Conservation (phyloP, 1,140 invertebrate genomes). For the Heliothis subflexa region DNA sequence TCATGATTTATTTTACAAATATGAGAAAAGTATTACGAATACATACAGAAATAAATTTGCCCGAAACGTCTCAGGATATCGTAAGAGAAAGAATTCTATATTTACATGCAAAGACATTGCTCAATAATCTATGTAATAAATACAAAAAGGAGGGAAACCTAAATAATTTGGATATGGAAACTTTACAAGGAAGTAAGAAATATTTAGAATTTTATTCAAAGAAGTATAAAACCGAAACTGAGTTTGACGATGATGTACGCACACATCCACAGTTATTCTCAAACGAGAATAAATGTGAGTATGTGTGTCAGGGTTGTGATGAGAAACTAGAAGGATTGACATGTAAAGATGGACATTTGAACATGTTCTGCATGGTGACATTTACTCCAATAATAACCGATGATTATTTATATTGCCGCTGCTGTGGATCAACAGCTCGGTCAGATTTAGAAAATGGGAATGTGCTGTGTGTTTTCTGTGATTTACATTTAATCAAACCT, state of each 20-base stretch:
- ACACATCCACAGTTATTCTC: neutral
- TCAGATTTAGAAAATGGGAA: slow-evolving; percentile 60
- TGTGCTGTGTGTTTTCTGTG: slow-evolving; percentile 74
- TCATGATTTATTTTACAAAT: slow-evolving; percentile 61
- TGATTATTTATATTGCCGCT: slow-evolving; percentile 70
- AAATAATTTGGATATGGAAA: slow-evolving; percentile 59
- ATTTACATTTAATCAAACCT: slow-evolving; percentile 63
- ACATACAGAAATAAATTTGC: slow-evolving; percentile 53
- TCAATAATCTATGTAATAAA: slow-evolving; percentile 51
- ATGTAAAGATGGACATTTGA: slow-evolving; percentile 68
- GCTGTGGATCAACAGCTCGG: slow-evolving; percentile 62
- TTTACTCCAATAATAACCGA: slow-evolving; percentile 70
- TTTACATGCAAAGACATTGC: slow-evolving; percentile 59
- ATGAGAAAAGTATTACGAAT: slow-evolving; percentile 60
- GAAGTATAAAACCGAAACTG: slow-evolving; percentile 60
- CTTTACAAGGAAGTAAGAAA: slow-evolving; percentile 59
- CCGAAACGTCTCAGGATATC: slow-evolving; percentile 61
- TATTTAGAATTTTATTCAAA: slow-evolving; percentile 69
- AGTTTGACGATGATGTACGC: slow-evolving; percentile 50
- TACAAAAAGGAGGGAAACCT: slow-evolving; percentile 47
- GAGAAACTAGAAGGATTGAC: slow-evolving; percentile 64
- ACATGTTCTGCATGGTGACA: slow-evolving; percentile 71
- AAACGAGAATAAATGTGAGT: slow-evolving; percentile 48
- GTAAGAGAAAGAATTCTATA: slow-evolving; percentile 69
- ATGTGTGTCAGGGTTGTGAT: slow-evolving; percentile 74